phyloP scores from a whole-genome alignment of 2,797 vertebrate species.

The Helostoma temminkii region DNA sequence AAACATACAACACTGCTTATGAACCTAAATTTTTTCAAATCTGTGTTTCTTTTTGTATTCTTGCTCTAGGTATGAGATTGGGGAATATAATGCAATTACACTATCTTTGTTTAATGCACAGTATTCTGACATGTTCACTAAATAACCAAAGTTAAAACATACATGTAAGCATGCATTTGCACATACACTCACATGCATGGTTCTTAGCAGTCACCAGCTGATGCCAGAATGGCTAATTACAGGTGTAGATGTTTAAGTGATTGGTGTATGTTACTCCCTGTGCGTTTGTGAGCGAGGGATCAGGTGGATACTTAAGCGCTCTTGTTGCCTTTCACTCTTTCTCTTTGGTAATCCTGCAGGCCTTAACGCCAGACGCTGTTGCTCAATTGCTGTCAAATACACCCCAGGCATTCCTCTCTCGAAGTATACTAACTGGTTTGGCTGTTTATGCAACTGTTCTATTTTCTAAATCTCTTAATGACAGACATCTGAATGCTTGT shows the following conservation, averaged over 20 bases:
- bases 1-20: too few relatives aligned
- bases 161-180: constrained; percentile 1
- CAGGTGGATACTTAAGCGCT: constrained; percentile 64
- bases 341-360: constrained; percentile 59
- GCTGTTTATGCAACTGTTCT: constrained; percentile 16
- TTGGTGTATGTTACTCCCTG: constrained; percentile 48
- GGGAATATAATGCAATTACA: background rate
- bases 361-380: constrained; percentile 22
- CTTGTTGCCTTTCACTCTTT: constrained; percentile 69
- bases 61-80: background rate
- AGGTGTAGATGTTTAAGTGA: constrained; percentile 77
- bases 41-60: background rate
- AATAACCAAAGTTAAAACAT: background rate
- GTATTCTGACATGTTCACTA: background rate
- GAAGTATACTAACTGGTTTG: background rate
- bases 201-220: constrained; percentile 29
- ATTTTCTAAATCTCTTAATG: constrained; percentile 10
- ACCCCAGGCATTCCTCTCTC: constrained; percentile 20
- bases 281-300: constrained; percentile 50
- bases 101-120: too few relatives aligned
- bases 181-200: background rate
- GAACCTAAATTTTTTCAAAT: too few relatives aligned
- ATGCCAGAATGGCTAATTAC: constrained; percentile 75
- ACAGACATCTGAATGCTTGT: background rate
- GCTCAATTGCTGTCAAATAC: constrained; percentile 47